These are phyloP conservation scores for Brachynemurus nebulosus DNA, from an alignment of 2,888 invertebrate species.

Conservation along the genomic window DNA sequence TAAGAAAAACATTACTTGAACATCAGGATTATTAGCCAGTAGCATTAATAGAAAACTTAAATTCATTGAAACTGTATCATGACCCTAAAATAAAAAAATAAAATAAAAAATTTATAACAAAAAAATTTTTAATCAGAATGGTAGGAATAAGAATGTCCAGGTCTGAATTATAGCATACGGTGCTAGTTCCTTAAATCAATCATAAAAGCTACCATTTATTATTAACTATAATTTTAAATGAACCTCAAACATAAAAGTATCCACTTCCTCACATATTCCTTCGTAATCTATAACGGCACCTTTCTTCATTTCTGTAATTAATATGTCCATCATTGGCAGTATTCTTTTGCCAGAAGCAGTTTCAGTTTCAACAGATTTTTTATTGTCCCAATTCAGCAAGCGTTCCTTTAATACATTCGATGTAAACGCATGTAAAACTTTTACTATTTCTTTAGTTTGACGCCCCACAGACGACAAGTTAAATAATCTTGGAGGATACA, in stretches of 20 bases:
- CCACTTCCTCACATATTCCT: constrained; percentile 11
- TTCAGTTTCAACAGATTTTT: neutral
- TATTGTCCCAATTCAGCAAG: constrained; percentile 5
- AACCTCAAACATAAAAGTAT: constrained; percentile 13
- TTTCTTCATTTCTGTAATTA: constrained; percentile 8
- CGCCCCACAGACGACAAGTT: constrained; percentile 2
- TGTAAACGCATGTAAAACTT: constrained; percentile 10
- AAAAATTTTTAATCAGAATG: too few relatives aligned
- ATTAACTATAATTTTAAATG: too few relatives aligned
- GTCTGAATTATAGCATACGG: too few relatives aligned
- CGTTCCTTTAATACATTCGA: constrained; percentile 10
- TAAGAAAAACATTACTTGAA: neutral
- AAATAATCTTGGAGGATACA: constrained; percentile 1
- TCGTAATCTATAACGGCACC: constrained; percentile 7
- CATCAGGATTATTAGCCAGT: constrained; percentile 32
- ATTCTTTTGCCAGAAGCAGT: constrained; percentile 7
- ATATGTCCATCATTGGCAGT: constrained; percentile 10
- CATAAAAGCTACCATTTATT: too few relatives aligned
- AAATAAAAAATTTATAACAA: too few relatives aligned
- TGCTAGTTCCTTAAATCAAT: too few relatives aligned
- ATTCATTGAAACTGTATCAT: constrained; percentile 45
- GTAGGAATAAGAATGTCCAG: too few relatives aligned
- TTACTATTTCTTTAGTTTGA: neutral
- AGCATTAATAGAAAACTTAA: constrained; percentile 31
- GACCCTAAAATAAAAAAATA: constrained; percentile 37